Conservation (phyloP, 2,888 invertebrate genomes). For the Alloplasta piceator region DNA sequence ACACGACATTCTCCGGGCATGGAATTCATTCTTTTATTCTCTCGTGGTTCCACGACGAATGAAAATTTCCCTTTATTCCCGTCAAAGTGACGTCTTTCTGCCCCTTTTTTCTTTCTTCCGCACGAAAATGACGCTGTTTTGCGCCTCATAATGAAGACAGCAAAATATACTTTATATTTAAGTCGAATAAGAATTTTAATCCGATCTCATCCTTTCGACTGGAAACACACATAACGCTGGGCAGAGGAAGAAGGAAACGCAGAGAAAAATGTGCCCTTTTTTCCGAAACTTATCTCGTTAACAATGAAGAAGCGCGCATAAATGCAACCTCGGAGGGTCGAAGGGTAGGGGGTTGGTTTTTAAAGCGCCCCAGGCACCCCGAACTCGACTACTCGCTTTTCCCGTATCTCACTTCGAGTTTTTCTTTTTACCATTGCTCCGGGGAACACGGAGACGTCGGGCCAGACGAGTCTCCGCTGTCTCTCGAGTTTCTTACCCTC, state of each 20-base stretch:
- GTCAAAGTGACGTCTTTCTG: neutral
- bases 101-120: neutral
- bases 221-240: neutral
- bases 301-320: slow-evolving; percentile 27
- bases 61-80: neutral
- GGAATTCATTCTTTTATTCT: neutral
- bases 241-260: no score
- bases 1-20: neutral
- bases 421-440: slow-evolving; percentile 42
- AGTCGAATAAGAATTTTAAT: slow-evolving; percentile 6
- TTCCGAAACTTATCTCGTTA: slow-evolving; percentile 28
- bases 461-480: slow-evolving; percentile 22
- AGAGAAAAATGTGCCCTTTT: neutral
- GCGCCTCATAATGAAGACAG: neutral
- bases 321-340: slow-evolving; percentile 23
- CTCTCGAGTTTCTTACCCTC: slow-evolving; percentile 41
- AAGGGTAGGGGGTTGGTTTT: neutral
- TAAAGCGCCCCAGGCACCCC: slow-evolving; percentile 28
- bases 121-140: neutral
- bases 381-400: slow-evolving; percentile 29
- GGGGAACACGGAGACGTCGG: slow-evolving; percentile 44
- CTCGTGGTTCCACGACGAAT: neutral
- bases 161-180: slow-evolving; percentile 2
- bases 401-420: slow-evolving; percentile 36
- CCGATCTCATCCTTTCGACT: slow-evolving; percentile 15